These are phyloP conservation scores for Oophaga sylvatica DNA, from an alignment of 2,797 vertebrate genomes.

Conservation along the genomic window DNA sequence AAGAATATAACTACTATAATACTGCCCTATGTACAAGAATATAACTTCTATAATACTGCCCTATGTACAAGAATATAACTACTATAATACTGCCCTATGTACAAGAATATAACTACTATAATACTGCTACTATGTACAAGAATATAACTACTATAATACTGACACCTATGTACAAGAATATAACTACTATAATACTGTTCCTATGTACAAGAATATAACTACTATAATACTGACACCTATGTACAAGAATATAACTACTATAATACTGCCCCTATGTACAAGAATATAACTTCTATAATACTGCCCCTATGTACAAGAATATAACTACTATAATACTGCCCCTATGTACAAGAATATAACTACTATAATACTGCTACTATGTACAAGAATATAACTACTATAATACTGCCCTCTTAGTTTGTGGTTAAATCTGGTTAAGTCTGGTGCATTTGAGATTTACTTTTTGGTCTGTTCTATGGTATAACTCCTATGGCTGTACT, in stretches of 20 bases:
- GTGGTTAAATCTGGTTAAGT: too few relatives aligned
- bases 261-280: constrained; percentile 2
- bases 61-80: constrained; percentile 4
- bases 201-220: constrained; percentile 9
- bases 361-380: too few relatives aligned
- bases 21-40: constrained; percentile 2
- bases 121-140: not conserved
- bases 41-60: constrained; percentile 14
- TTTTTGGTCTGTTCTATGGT: not conserved
- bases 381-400: too few relatives aligned
- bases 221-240: constrained; percentile 2
- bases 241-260: constrained; percentile 12
- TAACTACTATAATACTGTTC: constrained; percentile 7
- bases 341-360: too few relatives aligned
- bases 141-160: constrained; percentile 21
- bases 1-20: constrained; percentile 18
- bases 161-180: not conserved
- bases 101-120: constrained; percentile 15
- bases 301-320: constrained; percentile 2
- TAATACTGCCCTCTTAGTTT: too few relatives aligned
- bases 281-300: constrained; percentile 18
- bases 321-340: constrained; percentile 15
- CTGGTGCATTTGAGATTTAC: too few relatives aligned
- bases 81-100: constrained; percentile 3
- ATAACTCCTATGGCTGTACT: not conserved